These are phyloP conservation scores for Netelia fuscicornis DNA, from an alignment of 2,888 invertebrate genomes.

Conservation along the genomic window DNA sequence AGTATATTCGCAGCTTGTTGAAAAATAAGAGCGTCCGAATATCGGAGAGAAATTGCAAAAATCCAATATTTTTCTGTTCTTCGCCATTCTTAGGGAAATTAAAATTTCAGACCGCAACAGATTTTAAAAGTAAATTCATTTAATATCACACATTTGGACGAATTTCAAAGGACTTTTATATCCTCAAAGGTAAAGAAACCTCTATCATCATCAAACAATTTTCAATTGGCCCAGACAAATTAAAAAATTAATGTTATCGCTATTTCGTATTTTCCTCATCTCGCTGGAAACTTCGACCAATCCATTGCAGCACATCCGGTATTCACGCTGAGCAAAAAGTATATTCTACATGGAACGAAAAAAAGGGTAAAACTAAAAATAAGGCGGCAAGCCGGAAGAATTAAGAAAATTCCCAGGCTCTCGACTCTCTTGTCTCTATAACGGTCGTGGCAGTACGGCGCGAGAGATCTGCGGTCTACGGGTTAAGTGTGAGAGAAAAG, in stretches of 20 bases:
- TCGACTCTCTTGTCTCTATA: conserved; percentile 34
- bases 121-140: no score
- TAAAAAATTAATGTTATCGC: neutral
- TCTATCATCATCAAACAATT: no score
- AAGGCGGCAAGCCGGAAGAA: conserved; percentile 49
- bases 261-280: neutral
- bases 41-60: no score
- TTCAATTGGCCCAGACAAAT: no score
- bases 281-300: neutral
- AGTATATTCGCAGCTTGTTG: no score
- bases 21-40: no score
- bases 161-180: no score
- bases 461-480: conserved; percentile 60
- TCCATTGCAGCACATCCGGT: conserved; percentile 11
- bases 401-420: conserved; percentile 69
- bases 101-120: no score
- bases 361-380: conserved; percentile 7
- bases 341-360: neutral
- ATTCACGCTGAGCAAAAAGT: conserved; percentile 1
- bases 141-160: no score
- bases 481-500: conserved; percentile 68
- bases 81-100: no score
- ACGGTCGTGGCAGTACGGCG: conserved; percentile 39
- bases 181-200: no score
- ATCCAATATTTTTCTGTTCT: no score